Evolutionary conservation across 2,888 invertebrate species (phyloP).

Genomic region (Drosophila subquinaria): DNA sequence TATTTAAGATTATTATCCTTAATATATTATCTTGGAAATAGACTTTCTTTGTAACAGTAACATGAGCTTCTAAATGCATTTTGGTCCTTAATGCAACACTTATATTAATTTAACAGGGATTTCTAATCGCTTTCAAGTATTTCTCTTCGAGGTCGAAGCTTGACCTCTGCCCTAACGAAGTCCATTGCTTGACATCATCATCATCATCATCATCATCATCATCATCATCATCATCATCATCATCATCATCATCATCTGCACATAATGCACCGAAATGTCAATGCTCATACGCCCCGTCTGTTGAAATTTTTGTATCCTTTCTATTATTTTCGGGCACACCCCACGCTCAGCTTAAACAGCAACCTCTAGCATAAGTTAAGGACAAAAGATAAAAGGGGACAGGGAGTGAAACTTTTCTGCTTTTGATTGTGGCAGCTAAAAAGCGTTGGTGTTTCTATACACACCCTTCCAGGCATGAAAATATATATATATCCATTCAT

Average conservation of each 20-base stretch:
- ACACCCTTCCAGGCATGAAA: conserved; percentile 1
- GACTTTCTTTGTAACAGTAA: not conserved
- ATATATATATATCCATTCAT: not conserved
- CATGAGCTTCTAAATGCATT: too few relatives aligned
- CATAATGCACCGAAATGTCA: conserved; percentile 11
- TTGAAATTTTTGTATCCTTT: conserved; percentile 17
- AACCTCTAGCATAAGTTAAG: not conserved
- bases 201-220: too few relatives aligned
- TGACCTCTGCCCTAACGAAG: not conserved
- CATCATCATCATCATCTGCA: conserved; percentile 17
- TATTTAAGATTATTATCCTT: not conserved
- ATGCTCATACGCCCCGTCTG: conserved; percentile 32
- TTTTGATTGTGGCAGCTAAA: conserved; percentile 36
- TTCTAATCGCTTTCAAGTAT: not conserved
- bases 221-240: too few relatives aligned
- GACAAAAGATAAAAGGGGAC: not conserved
- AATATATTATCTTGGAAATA: not conserved
- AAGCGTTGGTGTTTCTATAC: conserved; percentile 27
- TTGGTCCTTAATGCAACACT: too few relatives aligned
- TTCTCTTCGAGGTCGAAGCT: not conserved
- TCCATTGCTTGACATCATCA: not conserved
- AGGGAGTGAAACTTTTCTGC: conserved; percentile 18
- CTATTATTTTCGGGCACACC: not conserved
- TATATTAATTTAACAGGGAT: too few relatives aligned
- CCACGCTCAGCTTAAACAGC: conserved; percentile 6